Percentiles rank a stretch among this genome's conserved stretches.
These are phyloP conservation scores for Drepana falcataria DNA, from an alignment of 2,888 invertebrate species.

Conservation along the genomic window DNA sequence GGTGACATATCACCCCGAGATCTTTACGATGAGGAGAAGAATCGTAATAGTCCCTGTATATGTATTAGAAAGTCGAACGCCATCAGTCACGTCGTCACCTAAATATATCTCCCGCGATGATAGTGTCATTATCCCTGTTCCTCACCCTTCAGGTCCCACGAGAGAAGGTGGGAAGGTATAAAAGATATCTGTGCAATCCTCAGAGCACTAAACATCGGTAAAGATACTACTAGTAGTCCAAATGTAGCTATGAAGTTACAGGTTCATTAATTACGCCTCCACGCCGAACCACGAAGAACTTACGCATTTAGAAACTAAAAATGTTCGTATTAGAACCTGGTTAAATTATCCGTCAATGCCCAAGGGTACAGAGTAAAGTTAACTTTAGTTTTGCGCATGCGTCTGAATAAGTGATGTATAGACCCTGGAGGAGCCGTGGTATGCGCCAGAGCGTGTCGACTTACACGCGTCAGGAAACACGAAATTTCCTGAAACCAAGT, in stretches of 20 bases:
- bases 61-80: too few relatives aligned
- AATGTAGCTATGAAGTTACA: neutral
- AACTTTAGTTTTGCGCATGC: slow-evolving; percentile 28
- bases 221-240: too few relatives aligned
- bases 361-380: slow-evolving; percentile 35
- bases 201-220: too few relatives aligned
- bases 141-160: too few relatives aligned
- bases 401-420: slow-evolving; percentile 40
- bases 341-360: slow-evolving; percentile 41
- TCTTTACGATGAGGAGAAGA: too few relatives aligned
- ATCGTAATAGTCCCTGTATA: too few relatives aligned
- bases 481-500: slow-evolving; percentile 11
- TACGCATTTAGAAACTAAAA: slow-evolving; percentile 10
- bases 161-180: too few relatives aligned
- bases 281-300: neutral
- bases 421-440: slow-evolving; percentile 20
- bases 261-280: neutral
- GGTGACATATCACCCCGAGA: too few relatives aligned
- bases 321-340: slow-evolving; percentile 20
- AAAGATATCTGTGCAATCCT: too few relatives aligned
- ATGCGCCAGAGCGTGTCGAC: slow-evolving; percentile 34
- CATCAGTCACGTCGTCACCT: too few relatives aligned
- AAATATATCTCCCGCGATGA: too few relatives aligned
- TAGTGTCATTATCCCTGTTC: too few relatives aligned
- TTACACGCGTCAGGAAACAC: slow-evolving; percentile 24